Base-by-base conservation (phyloP, 2,888 invertebrate genomes). In the Protonemura montana region DNA sequence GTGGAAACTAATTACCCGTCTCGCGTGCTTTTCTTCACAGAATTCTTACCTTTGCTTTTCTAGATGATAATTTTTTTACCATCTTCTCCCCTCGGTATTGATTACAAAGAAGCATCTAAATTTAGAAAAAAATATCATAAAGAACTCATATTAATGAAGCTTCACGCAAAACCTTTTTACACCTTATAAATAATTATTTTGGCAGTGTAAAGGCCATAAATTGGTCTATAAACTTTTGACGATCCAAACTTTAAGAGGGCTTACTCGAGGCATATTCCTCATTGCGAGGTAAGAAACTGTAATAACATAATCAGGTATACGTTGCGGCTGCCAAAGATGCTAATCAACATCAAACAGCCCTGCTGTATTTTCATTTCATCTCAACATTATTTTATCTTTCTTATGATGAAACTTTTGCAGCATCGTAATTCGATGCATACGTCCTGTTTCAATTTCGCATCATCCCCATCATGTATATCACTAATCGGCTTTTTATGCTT, bases 121-220 rank as follows among this genome's bases (percentile, higher is more conserved):
- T 59, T 59, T 59, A 21, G 21, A n/a, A 59, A 59, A 59, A 59
- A 21, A 59, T 35, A 10, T 59, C 59, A 59, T 59, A 59, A 59
- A 59, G 59, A 2, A 59, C 13, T 16, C 21, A 21, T 35, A 7
- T 7, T 7, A 59, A 59, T 59, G 21, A 59, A 59, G 59, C 59
- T 59, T 59, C 59, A 1, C 21, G 16, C 16, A 1, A 59, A 59
- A 59, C 59, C 21, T 59, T 59, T 59, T 59, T 13, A 59, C 59
- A 59, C 59, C 59, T 59, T 59, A 59, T 3, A 59, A 59, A 59
- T 59, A 59, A 59, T 59, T 59, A 59, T 59, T 59, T 59, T 59
- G 13, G 59, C 59, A 59, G 59, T 59, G 59, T 59, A 59, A 59
- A 59, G 21, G 59, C 13, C 59, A 59, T 59, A 59, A 59, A 59